Evolutionary conservation across 2,113 vertebrate genomes (phyloP).

Genomic region (Saguinus imperator): DNA sequence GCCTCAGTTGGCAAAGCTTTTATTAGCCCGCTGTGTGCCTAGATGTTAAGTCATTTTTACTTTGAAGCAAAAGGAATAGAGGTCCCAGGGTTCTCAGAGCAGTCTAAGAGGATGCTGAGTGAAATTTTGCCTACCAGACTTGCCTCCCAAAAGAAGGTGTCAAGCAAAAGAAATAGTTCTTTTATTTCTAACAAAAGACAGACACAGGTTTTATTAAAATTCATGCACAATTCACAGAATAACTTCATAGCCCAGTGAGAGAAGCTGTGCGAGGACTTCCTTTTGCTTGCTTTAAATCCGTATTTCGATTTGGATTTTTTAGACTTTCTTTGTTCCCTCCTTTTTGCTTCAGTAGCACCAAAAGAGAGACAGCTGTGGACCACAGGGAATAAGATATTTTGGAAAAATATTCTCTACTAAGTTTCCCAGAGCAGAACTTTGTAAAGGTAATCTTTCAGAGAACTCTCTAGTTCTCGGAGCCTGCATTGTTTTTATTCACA

Average conservation of each 20-base stretch:
- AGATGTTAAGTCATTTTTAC: background rate
- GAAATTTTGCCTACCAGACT: background rate
- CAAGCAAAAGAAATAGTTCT: background rate
- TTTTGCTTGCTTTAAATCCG: constrained; percentile 2
- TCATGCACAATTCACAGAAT: background rate
- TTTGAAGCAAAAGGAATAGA: background rate
- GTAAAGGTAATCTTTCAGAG: constrained; percentile 14
- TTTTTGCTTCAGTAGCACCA: constrained; percentile 18
- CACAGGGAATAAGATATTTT: constrained; percentile 14
- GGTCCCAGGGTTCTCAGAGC: background rate
- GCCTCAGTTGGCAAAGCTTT: background rate
- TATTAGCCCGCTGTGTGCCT: background rate
- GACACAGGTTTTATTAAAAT: background rate
- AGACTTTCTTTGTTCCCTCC: constrained; percentile 17
- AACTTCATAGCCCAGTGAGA: background rate
- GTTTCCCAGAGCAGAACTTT: background rate
- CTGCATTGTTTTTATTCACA: background rate
- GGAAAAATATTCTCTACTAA: background rate
- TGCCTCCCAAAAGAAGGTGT: background rate
- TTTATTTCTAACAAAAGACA: background rate
- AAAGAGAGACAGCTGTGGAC: background rate
- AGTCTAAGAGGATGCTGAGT: background rate
- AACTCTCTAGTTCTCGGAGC: background rate
- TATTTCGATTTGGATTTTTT: constrained; percentile 40
- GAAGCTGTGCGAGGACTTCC: background rate